Base-by-base conservation (phyloP, 35 echinoderm and acorn worm genomes). In the Heliocidaris erythrogramma region DNA sequence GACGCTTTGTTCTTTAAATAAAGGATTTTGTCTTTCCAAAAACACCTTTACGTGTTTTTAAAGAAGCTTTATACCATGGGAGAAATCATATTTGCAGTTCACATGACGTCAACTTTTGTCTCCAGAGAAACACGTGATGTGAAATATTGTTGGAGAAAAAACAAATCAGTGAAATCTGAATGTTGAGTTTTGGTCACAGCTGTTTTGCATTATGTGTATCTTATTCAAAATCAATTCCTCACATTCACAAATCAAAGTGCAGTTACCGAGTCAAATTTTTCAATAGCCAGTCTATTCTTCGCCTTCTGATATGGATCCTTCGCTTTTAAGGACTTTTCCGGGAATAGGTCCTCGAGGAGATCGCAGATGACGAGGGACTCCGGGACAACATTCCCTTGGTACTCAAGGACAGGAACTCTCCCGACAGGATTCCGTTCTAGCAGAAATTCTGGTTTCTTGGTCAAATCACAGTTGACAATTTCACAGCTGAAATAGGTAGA, bases 331-430 rank as follows among this genome's bases (percentile, higher is more conserved):
- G 95, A 94, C 50, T 91, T 86, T 5, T 96, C 95, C 12, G 95
- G 95, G 85, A 94, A 97, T 14, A 96, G 2, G 9, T 97, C 97
- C 59, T 96, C 90, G 32, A 97, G 32, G n/a, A 93, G 90, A 31
- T 97, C 97, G 24, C 86, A 92, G n/a, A 95, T 92, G 47, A 97
- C 85, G 30, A 56, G 4, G 13, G 97, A 97, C 85, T 97, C 97
- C 31, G 42, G 49, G 7, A 96, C 27, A 17, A 97, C 93, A 48
- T 97, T 93, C 27, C 90, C 95, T 59, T 97, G 84, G 86, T 93
- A 86, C 50, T 96, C 97, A 7, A 94, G 30, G 2, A 96, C 95
- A 42, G 97, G 96, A 21, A 97, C 97, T 48, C 84, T 84, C 7
- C 97, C 97, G 21, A 90, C 85, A 7, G 97, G 97, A 31, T 97